phyloP scores from a whole-genome alignment of 2,888 invertebrate species.

The Iphiclides podalirius region DNA sequence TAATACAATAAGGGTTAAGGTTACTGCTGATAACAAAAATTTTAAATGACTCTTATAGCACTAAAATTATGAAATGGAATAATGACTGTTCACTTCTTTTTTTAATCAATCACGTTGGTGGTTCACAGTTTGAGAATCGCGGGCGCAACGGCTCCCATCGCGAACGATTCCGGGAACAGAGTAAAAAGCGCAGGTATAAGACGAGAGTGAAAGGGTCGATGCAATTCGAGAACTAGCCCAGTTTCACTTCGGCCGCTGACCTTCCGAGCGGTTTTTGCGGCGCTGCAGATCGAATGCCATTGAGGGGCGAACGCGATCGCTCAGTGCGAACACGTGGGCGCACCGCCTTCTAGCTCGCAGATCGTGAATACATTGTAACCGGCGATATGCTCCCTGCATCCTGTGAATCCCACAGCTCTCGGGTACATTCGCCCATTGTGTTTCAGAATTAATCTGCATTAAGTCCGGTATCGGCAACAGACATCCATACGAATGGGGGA shows the following conservation, averaged over 20 bases:
- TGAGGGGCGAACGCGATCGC: slow-evolving; percentile 47
- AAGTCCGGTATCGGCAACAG: no score
- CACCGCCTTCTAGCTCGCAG: slow-evolving; percentile 46
- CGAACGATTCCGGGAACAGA: slow-evolving; percentile 61
- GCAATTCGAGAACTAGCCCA: slow-evolving; percentile 73
- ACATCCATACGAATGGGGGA: no score
- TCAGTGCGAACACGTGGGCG: slow-evolving; percentile 76
- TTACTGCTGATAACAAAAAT: no score
- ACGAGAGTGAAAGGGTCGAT: slow-evolving; percentile 79
- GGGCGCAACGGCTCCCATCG: slow-evolving; percentile 28
- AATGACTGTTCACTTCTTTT: no score
- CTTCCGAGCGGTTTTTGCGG: slow-evolving; percentile 60
- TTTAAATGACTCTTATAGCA: no score
- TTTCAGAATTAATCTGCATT: neutral
- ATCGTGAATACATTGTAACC: slow-evolving; percentile 47
- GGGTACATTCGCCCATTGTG: slow-evolving; percentile 26
- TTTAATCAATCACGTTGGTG: no score
- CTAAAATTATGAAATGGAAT: no score
- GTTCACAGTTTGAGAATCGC: slow-evolving; percentile 55
- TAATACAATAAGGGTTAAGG: no score
- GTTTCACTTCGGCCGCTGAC: slow-evolving; percentile 67
- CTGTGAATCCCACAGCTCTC: slow-evolving; percentile 23
- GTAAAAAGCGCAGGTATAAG: slow-evolving; percentile 77
- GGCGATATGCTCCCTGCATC: slow-evolving; percentile 10
- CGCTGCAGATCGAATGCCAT: slow-evolving; percentile 56